Conservation (phyloP, 2,113 vertebrate species). For the Sinocyclocheilus grahami region DNA sequence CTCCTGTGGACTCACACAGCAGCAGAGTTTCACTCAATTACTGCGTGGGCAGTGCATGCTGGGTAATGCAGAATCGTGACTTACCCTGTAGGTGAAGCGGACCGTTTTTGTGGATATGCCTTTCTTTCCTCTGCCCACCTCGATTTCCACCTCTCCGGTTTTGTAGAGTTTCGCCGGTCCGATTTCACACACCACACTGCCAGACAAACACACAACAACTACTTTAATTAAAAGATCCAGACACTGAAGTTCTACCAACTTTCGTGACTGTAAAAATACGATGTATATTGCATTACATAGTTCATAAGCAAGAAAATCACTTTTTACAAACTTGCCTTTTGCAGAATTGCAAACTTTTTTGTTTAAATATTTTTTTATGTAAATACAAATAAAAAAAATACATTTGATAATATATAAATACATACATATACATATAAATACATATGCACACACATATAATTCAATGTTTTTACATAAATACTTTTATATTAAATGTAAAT, state of each 20-base stretch:
- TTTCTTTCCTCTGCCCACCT: constrained; percentile 68
- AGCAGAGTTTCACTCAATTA: not conserved
- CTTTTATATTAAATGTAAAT: not conserved
- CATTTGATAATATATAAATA: too few species aligned
- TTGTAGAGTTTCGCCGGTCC: not conserved
- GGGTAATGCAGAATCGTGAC: constrained; percentile 23
- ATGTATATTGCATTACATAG: not conserved
- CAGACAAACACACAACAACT: not conserved
- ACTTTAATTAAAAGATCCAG: not conserved
- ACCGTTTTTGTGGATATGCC: constrained; percentile 64
- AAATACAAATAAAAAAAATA: too few species aligned
- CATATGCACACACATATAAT: too few species aligned
- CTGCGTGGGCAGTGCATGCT: not conserved
- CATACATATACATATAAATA: too few species aligned
- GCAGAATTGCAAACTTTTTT: too few species aligned
- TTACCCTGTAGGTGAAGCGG: constrained; percentile 75
- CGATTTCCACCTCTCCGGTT: constrained; percentile 67
- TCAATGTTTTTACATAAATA: too few species aligned
- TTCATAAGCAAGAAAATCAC: too few species aligned
- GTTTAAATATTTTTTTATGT: too few species aligned
- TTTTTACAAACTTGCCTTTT: too few species aligned
- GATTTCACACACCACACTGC: constrained; percentile 76
- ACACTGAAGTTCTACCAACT: not conserved
- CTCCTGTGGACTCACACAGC: not conserved
- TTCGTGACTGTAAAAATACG: too few species aligned